Percentiles rank a stretch among this genome's conserved stretches.
Evolutionary conservation across 2,113 vertebrate species (phyloP).

Genomic region (Chelonoidis abingdonii): DNA sequence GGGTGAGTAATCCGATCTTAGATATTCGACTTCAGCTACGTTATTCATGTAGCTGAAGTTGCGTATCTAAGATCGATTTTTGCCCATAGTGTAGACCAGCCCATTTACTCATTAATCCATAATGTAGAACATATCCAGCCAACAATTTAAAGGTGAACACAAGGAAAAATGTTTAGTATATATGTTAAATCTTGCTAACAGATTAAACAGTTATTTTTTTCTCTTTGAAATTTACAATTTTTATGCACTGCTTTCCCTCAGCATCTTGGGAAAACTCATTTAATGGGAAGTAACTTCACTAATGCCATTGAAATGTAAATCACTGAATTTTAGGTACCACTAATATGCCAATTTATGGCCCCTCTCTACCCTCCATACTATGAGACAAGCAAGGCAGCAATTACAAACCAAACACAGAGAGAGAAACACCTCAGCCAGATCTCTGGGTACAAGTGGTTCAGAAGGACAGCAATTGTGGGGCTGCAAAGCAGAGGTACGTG

Average conservation of each 20-base stretch:
- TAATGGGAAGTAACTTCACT: not conserved
- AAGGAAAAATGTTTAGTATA: not conserved
- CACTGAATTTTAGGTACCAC: not conserved
- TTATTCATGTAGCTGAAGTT: too few relatives aligned
- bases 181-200: not conserved
- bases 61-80: too few relatives aligned
- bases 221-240: rapidly evolving
- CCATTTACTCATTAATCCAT: not conserved
- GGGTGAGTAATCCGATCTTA: too few relatives aligned
- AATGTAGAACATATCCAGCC: not conserved
- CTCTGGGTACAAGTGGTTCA: rapidly evolving
- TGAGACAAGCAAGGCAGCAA: not conserved
- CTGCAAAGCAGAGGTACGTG: rapidly evolving
- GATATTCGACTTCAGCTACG: too few relatives aligned
- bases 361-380: not conserved
- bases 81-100: too few relatives aligned
- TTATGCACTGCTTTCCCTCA: not conserved
- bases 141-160: not conserved
- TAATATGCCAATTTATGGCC: not conserved
- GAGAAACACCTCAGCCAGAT: not conserved
- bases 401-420: rapidly evolving
- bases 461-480: rapidly evolving
- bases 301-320: not conserved
- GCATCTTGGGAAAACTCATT: not conserved
- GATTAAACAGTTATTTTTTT: not conserved